Evolutionary conservation across 2,797 vertebrate genomes (phyloP).

Genomic region (Anolis apletophallus): DNA sequence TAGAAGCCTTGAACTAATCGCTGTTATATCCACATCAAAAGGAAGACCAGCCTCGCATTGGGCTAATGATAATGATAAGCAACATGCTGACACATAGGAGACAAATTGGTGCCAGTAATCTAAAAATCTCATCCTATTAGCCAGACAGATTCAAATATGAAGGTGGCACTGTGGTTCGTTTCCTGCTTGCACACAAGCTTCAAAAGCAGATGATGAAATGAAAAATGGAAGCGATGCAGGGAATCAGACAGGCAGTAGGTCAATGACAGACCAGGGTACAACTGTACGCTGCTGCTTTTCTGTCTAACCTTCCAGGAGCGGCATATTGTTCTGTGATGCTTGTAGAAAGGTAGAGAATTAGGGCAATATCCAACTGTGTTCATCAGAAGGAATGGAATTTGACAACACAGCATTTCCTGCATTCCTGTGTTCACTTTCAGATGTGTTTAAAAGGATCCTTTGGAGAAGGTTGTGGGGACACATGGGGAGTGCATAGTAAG

Average conservation of each 20-base stretch:
- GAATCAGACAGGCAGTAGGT: constrained; percentile 26
- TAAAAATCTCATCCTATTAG: constrained; percentile 33
- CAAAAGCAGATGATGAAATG: constrained; percentile 34
- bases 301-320: not conserved
- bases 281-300: constrained; percentile 9
- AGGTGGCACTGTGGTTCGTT: not conserved
- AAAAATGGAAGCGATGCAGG: constrained; percentile 33
- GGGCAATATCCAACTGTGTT: not conserved
- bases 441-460: not conserved
- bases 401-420: not conserved
- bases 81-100: constrained; percentile 52
- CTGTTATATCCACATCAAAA: constrained; percentile 25
- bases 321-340: not conserved
- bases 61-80: constrained; percentile 54
- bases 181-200: constrained; percentile 5
- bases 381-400: too few relatives aligned
- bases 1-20: constrained; percentile 47
- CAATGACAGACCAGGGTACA: constrained; percentile 20
- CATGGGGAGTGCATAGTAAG: too few relatives aligned
- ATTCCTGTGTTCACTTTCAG: too few relatives aligned
- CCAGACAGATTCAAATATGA: constrained; percentile 45
- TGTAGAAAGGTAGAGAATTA: not conserved
- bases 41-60: constrained; percentile 40
- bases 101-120: constrained; percentile 53
- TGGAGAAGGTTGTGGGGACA: not conserved